Conservation (phyloP, 1,140 invertebrate species). For the Coelopa frigida region DNA sequence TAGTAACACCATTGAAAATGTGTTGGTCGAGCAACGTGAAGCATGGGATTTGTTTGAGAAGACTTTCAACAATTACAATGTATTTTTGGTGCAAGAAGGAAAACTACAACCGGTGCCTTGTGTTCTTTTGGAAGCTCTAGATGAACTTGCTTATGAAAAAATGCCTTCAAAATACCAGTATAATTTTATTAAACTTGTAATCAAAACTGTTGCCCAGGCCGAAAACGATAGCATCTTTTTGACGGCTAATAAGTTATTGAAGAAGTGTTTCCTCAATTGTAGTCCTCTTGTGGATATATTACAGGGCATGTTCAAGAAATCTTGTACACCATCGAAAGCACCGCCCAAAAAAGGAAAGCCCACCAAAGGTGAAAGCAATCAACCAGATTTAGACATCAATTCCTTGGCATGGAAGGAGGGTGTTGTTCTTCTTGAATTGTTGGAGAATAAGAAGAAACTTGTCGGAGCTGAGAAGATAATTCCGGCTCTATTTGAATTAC, state of each 20-base stretch:
- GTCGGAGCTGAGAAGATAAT: constrained; percentile 58
- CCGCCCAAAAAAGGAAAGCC: too few species aligned
- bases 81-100: constrained; percentile 22
- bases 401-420: constrained; percentile 68
- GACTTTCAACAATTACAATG: constrained; percentile 20
- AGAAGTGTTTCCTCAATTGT: constrained; percentile 61
- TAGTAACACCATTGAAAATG: constrained; percentile 14
- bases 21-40: constrained; percentile 16
- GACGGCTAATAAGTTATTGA: constrained; percentile 56
- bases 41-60: constrained; percentile 32
- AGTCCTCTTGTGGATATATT: constrained; percentile 56
- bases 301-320: constrained; percentile 10
- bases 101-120: constrained; percentile 32
- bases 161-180: constrained; percentile 46
- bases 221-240: constrained; percentile 53
- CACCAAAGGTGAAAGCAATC: too few species aligned
- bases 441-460: constrained; percentile 73
- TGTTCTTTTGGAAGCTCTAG: constrained; percentile 43
- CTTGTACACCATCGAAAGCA: constrained; percentile 14
- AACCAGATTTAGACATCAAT: constrained; percentile 52
- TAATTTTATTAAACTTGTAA: constrained; percentile 43
- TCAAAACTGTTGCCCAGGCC: constrained; percentile 48
- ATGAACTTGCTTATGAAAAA: constrained; percentile 50
- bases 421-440: constrained; percentile 70
- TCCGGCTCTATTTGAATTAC: constrained; percentile 68